These are phyloP conservation scores for Hypselothyrea guttata DNA, from an alignment of 2,888 invertebrate genomes.

Conservation along the genomic window DNA sequence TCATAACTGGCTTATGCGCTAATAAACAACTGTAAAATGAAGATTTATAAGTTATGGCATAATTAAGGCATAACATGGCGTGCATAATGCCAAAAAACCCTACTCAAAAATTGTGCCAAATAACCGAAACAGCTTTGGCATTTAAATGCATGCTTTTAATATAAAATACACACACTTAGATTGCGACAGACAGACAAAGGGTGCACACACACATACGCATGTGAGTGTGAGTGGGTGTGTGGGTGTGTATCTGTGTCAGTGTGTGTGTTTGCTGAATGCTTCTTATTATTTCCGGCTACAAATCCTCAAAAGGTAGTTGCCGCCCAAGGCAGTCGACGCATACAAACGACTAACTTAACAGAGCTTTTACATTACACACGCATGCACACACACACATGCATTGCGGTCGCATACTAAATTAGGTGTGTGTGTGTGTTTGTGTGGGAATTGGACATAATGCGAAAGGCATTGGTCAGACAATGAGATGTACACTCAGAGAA, in stretches of 20 bases:
- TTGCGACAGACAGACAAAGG: constrained; percentile 15
- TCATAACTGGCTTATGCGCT: constrained; percentile 20
- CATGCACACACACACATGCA: not conserved
- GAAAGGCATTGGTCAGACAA: constrained; percentile 32
- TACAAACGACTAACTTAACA: constrained; percentile 49
- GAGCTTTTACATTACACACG: constrained; percentile 33
- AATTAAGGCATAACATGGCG: constrained; percentile 19
- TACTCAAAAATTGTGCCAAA: constrained; percentile 30
- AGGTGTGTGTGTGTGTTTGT: constrained; percentile 29
- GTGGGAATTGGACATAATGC: constrained; percentile 37
- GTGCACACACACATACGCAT: not conserved
- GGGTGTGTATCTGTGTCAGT: not conserved
- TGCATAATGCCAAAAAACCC: constrained; percentile 32
- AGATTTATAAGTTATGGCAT: constrained; percentile 27
- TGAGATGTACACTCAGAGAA: constrained; percentile 24
- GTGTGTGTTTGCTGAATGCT: constrained; percentile 27
- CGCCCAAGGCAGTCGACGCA: constrained; percentile 39
- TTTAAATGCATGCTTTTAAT: constrained; percentile 39
- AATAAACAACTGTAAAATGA: constrained; percentile 19
- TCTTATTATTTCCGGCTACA: constrained; percentile 41
- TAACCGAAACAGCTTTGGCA: constrained; percentile 35
- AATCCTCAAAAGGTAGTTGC: constrained; percentile 39
- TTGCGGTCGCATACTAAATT: constrained; percentile 41
- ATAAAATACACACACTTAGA: constrained; percentile 35
- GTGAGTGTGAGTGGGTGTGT: not conserved